These are phyloP conservation scores for Andrena trimmerana DNA, from an alignment of 2,888 invertebrate genomes.

Conservation along the genomic window DNA sequence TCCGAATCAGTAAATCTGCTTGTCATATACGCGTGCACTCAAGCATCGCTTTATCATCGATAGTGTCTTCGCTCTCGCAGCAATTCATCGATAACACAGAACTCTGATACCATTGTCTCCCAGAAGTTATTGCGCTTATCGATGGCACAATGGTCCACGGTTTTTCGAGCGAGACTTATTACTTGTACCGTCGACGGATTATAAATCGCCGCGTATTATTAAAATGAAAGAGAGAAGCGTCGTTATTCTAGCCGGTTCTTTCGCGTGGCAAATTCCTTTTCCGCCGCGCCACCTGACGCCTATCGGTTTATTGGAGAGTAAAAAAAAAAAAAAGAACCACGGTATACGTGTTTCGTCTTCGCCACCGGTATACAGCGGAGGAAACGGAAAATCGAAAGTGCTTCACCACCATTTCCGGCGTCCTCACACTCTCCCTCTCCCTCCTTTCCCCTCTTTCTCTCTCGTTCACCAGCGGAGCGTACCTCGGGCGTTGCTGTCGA, in stretches of 20 bases:
- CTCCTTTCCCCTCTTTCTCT: conserved; percentile 3
- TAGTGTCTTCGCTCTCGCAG: not conserved
- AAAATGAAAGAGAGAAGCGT: conserved; percentile 21
- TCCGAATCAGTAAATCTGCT: conserved; percentile 6
- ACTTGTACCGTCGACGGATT: not conserved
- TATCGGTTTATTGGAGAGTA: conserved; percentile 40
- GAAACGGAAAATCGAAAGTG: conserved; percentile 72
- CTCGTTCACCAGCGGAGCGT: conserved; percentile 13
- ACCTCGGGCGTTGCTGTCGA: conserved; percentile 61
- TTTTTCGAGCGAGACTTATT: not conserved
- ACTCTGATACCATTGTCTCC: not conserved
- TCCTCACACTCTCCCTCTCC: conserved; percentile 5
- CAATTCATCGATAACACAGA: not conserved
- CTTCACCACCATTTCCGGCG: conserved; percentile 63
- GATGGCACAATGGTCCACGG: not conserved
- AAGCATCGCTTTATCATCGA: not conserved
- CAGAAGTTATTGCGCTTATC: not conserved
- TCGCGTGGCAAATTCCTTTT: conserved; percentile 30
- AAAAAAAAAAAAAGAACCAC: not conserved
- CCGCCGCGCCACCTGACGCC: conserved; percentile 35
- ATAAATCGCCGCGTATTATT: conserved; percentile 31
- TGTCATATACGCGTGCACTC: conserved; percentile 6
- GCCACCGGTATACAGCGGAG: conserved; percentile 42
- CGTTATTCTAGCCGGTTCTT: conserved; percentile 32
- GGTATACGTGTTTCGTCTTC: conserved; percentile 52